A percentile compares a stretch with the other conserved stretches of the same genome.
These are phyloP conservation scores for Pantherophis guttatus DNA, from an alignment of 2,113 vertebrate species.

Conservation along the genomic window DNA sequence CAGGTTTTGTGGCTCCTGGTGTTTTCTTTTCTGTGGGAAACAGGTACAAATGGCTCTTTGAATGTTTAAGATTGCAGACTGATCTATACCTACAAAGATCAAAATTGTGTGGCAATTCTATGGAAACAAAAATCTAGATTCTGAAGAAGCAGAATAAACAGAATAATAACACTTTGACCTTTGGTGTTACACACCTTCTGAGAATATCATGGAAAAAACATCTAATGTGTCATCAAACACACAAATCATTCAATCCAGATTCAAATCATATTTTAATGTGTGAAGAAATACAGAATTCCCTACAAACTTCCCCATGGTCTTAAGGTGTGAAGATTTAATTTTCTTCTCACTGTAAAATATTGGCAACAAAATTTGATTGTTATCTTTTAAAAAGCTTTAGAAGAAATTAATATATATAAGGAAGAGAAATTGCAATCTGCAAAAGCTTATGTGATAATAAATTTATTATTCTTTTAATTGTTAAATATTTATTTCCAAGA, in stretches of 20 bases:
- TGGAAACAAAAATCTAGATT: no score
- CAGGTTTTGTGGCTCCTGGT: no score
- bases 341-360: not conserved
- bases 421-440: not conserved
- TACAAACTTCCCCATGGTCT: not conserved
- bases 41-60: no score
- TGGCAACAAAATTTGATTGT: not conserved
- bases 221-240: not conserved
- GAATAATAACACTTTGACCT: no score
- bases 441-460: not conserved
- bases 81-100: no score
- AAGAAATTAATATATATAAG: not conserved
- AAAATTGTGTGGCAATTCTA: no score
- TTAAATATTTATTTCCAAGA: not conserved
- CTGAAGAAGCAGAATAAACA: no score
- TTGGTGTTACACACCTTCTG: not conserved
- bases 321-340: not conserved
- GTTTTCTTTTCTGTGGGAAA: no score
- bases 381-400: not conserved
- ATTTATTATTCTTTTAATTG: not conserved
- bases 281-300: not conserved
- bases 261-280: not conserved
- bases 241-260: not conserved
- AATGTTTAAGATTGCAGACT: no score
- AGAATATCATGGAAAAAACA: not conserved